Conservation (phyloP, 2,113 vertebrate genomes). For the Chinchilla lanigera region DNA sequence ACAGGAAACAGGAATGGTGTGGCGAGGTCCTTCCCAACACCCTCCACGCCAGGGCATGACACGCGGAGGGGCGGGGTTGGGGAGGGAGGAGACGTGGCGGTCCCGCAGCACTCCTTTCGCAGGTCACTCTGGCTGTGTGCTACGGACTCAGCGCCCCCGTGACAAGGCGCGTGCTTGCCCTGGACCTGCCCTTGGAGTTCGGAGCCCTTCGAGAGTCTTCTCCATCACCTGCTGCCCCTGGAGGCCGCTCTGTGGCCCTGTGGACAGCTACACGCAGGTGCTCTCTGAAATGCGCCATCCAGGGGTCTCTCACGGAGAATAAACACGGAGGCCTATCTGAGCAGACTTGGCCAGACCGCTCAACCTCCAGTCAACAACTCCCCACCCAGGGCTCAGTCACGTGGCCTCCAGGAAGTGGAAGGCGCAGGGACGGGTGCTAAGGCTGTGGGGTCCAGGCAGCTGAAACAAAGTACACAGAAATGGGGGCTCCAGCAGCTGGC, state of each 20-base stretch:
- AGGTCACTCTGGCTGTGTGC: fast-evolving
- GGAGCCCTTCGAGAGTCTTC: neutral
- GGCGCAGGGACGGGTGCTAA: neutral
- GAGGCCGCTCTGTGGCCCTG: neutral
- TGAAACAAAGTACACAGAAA: fast-evolving
- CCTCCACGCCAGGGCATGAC: neutral
- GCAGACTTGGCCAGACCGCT: neutral
- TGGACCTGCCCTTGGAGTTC: neutral
- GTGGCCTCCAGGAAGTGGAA: neutral
- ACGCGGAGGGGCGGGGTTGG: fast-evolving
- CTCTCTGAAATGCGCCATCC: neutral
- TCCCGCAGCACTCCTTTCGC: neutral
- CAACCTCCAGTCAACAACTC: neutral
- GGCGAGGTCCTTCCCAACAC: neutral
- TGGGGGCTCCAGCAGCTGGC: too few species aligned
- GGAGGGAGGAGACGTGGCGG: fast-evolving
- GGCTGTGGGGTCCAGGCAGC: neutral
- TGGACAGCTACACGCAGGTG: fast-evolving
- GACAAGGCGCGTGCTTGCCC: neutral
- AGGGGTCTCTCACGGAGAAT: fast-evolving
- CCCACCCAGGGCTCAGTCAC: neutral
- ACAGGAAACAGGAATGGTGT: fast-evolving
- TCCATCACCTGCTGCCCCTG: neutral
- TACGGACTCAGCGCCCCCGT: fast-evolving
- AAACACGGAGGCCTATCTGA: fast-evolving